Conservation (phyloP, 2,888 invertebrate species). For the Drosophila infuscata region DNA sequence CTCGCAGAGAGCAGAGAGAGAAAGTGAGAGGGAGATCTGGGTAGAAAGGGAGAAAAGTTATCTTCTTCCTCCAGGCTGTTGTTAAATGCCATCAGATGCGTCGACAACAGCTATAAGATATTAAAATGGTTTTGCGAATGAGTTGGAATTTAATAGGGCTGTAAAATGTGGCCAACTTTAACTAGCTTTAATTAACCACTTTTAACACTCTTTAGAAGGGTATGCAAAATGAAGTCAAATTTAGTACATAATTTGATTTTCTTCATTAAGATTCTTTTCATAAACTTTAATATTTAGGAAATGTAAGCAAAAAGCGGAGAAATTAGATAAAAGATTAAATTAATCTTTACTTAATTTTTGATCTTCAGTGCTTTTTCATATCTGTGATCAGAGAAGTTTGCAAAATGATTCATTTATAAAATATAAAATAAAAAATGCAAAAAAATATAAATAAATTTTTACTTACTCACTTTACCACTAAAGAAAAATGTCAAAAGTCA, state of each 20-base stretch:
- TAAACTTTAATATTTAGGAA: not conserved
- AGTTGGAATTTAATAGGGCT: slow-evolving; percentile 22
- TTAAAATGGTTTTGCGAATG: slow-evolving; percentile 15
- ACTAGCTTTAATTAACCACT: not conserved
- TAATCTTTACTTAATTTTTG: not conserved
- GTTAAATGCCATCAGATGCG: slow-evolving; percentile 29
- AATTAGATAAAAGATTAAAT: not conserved
- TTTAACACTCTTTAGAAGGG: not conserved
- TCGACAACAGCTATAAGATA: slow-evolving; percentile 29
- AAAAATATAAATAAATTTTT: not conserved
- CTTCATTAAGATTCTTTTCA: not conserved
- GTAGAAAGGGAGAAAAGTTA: not conserved
- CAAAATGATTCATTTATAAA: not conserved
- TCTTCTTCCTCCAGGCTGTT: slow-evolving; percentile 6
- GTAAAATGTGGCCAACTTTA: slow-evolving; percentile 1
- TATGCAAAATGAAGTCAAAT: not conserved
- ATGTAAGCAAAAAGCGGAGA: not conserved
- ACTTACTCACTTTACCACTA: not conserved
- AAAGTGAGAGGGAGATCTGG: not conserved
- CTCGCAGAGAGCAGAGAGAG: not conserved
- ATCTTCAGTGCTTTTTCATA: not conserved
- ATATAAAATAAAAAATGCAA: not conserved
- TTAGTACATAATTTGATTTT: not conserved
- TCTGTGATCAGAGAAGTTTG: not conserved
- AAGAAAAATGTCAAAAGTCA: not conserved